A percentile compares a stretch with the other conserved stretches of the same genome.
These are phyloP conservation scores for Jordanella pulchra DNA, from an alignment of 2,797 vertebrate species.

Conservation along the genomic window DNA sequence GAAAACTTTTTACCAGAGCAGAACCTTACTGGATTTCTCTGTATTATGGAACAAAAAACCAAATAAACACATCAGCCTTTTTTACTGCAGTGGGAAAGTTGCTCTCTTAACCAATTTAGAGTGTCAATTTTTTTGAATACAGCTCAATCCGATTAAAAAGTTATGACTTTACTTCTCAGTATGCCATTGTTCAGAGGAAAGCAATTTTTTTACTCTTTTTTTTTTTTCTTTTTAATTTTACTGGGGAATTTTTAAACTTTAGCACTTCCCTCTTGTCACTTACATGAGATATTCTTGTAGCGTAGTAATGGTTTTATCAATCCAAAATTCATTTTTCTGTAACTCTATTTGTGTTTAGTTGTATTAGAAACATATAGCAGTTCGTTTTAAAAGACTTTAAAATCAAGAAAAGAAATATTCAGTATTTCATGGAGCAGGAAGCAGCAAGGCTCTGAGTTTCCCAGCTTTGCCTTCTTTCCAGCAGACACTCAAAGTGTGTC, in stretches of 20 bases:
- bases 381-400: not conserved
- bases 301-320: not conserved
- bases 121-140: conserved; percentile 22
- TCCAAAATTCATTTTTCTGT: not conserved
- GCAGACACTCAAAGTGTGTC: conserved; percentile 39
- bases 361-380: not conserved
- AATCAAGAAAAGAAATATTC: not conserved
- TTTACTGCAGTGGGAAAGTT: conserved; percentile 17
- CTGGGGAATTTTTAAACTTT: not conserved
- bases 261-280: not conserved
- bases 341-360: not conserved
- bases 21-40: not conserved
- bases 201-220: too few relatives aligned
- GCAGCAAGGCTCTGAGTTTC: conserved; percentile 20
- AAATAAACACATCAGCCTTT: too few relatives aligned
- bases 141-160: conserved; percentile 28
- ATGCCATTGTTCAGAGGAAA: conserved; percentile 17
- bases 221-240: not conserved
- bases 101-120: conserved; percentile 22
- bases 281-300: not conserved
- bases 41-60: too few relatives aligned
- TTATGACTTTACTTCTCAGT: conserved; percentile 17
- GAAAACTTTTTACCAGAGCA: conserved; percentile 6
- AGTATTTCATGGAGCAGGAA: not conserved
- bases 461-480: conserved; percentile 51